Evolutionary conservation across 2,888 invertebrate species (phyloP).

Genomic region (Platycheirus albimanus): DNA sequence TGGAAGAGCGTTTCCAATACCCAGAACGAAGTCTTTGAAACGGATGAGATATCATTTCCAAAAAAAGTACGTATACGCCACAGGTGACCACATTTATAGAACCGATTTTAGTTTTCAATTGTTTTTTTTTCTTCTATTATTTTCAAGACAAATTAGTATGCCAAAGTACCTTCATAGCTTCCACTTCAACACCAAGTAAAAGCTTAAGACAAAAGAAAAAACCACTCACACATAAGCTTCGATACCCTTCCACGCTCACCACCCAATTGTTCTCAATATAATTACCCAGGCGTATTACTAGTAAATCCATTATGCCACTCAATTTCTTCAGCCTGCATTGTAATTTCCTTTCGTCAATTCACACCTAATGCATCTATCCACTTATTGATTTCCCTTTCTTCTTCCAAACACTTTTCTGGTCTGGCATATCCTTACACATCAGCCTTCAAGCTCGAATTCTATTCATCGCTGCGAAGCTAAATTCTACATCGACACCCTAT

Average conservation of each 20-base stretch:
- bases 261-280: slow-evolving; percentile 63
- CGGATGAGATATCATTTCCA: no score
- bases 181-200: no score
- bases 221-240: slow-evolving; percentile 40
- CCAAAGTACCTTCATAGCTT: no score
- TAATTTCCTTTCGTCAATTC: slow-evolving; percentile 59
- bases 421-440: slow-evolving; percentile 36
- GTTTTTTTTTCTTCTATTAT: neutral
- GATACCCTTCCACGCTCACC: slow-evolving; percentile 38
- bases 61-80: neutral
- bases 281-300: slow-evolving; percentile 42
- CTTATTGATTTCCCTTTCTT: slow-evolving; percentile 20
- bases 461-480: slow-evolving; percentile 43
- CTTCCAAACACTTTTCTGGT: neutral
- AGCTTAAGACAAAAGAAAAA: slow-evolving; percentile 9
- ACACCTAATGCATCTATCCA: slow-evolving; percentile 66
- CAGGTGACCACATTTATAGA: neutral
- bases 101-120: neutral
- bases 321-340: slow-evolving; percentile 51
- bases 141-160: no score
- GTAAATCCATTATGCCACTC: slow-evolving; percentile 63
- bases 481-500: slow-evolving; percentile 47
- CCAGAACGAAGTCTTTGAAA: no score
- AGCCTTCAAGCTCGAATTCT: slow-evolving; percentile 36
- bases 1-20: no score